Base-by-base conservation (phyloP, 2,888 invertebrate species). In the Muscina levida region DNA sequence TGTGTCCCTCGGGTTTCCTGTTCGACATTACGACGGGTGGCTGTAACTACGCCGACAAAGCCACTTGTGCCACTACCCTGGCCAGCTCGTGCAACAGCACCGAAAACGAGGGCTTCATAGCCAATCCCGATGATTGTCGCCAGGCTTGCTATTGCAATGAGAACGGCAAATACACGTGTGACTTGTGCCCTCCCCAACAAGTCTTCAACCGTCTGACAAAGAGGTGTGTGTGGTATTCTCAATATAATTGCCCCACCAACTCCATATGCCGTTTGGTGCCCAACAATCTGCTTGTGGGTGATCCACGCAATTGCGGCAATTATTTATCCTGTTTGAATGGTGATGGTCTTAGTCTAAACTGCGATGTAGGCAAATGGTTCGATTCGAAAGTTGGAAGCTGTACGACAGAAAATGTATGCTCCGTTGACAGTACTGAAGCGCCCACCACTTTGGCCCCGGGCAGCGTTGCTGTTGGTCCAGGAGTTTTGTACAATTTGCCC, bases 81-180 rank as follows among this genome's bases (percentile, higher is more conserved):
- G 13, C 11, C 0, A 8, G 59, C 2, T 83, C 86, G 2, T 88
- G 88, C 75, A 0, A 6, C 0, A 68, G 42, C 0, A 39, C 82
- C 1, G 57, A 26, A 4, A 1, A 80, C 44, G 10, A 82, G 8
- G 72, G 66, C 10, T 84, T 42, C 11, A 56, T 85, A 19, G 72
- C 85, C 2, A 75, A 86, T 82, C 86, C 86, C 0, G 72, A 0
- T 2, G 73, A 86, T 46, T 89, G 90, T 67, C 79, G 48, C 2
- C n/a, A 76, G 44, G 89, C 86, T 70, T 84, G 78, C 15, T 86
- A 85, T 51, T 88, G 88, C 67, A 86, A 88, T 39, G 13, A 79
- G 2, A 31, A 31, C 31, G 84, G 82, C 1, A 22, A 1, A 0
- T 4, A 59, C 1, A 0, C 0, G 0, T 15, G 71, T 5, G 1